phyloP scores from a whole-genome alignment of 2,113 vertebrate species.

The Cavia porcellus region DNA sequence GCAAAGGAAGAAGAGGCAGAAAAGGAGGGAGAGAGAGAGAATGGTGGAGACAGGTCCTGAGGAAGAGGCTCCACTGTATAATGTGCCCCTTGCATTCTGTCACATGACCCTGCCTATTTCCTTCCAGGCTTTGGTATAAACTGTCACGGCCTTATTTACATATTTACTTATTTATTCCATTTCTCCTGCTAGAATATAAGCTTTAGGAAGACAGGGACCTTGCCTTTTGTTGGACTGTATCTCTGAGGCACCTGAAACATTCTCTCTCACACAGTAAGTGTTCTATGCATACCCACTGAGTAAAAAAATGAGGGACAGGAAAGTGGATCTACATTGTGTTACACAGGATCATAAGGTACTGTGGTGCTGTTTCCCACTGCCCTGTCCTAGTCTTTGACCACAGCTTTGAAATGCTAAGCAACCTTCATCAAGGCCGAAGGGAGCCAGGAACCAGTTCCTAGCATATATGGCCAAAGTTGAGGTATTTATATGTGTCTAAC shows the following conservation, averaged over 20 bases:
- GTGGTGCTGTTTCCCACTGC: neutral
- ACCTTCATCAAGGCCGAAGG: conserved; percentile 10
- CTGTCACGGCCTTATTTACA: neutral
- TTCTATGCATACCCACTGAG: neutral
- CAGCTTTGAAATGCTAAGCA: conserved; percentile 16
- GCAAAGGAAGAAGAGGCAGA: neutral
- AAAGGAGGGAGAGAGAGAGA: no score
- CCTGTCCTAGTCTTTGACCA: neutral
- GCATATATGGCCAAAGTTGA: conserved; percentile 2
- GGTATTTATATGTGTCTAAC: conserved; percentile 37
- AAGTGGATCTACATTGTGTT: neutral
- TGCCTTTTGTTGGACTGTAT: neutral
- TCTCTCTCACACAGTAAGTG: neutral
- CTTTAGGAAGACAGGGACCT: conserved; percentile 25
- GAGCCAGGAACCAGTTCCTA: neutral
- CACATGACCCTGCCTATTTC: neutral
- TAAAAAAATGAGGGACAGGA: neutral
- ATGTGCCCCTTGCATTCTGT: neutral
- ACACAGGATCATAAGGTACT: neutral
- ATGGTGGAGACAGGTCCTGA: neutral
- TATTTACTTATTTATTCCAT: neutral
- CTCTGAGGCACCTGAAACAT: neutral
- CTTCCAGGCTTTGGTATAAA: neutral
- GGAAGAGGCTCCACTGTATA: neutral
- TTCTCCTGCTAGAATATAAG: conserved; percentile 15